A percentile compares a stretch with the other conserved stretches of the same genome.
These are phyloP conservation scores for Paralichthys olivaceus DNA, from an alignment of 2,113 vertebrate species.

Conservation along the genomic window DNA sequence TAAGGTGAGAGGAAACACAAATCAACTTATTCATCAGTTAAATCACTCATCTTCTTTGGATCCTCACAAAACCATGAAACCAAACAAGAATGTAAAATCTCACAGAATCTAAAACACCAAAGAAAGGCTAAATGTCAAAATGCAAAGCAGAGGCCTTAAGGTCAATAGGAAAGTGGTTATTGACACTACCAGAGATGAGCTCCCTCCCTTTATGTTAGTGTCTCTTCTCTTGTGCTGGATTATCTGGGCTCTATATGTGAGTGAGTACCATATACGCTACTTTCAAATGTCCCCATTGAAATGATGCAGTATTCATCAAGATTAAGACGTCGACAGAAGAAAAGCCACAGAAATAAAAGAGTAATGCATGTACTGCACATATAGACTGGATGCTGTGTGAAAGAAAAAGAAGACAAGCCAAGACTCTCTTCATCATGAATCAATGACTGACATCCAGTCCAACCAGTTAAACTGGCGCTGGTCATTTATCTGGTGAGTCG, in stretches of 20 bases:
- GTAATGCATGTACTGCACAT: not conserved
- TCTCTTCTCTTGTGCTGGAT: not conserved
- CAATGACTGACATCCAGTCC: too few species aligned
- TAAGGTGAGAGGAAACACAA: too few species aligned
- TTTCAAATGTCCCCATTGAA: not conserved
- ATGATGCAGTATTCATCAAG: not conserved
- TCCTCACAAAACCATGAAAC: not conserved
- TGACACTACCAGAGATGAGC: not conserved
- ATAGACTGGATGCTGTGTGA: not conserved
- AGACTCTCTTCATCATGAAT: not conserved
- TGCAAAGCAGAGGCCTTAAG: too few species aligned
- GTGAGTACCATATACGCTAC: not conserved
- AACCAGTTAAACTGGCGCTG: not conserved
- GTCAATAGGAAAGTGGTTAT: not conserved
- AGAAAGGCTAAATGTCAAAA: not conserved
- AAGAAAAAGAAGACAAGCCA: not conserved
- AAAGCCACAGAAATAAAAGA: not conserved
- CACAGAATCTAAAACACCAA: not conserved
- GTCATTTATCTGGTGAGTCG: constrained; percentile 2
- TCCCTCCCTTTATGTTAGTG: too few species aligned
- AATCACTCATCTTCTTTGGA: not conserved
- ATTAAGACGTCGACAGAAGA: not conserved
- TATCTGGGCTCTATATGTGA: not conserved
- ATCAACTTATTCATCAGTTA: not conserved
- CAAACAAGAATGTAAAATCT: not conserved